Base-by-base conservation (phyloP, 2,797 vertebrate species). In the Luscinia luscinia region DNA sequence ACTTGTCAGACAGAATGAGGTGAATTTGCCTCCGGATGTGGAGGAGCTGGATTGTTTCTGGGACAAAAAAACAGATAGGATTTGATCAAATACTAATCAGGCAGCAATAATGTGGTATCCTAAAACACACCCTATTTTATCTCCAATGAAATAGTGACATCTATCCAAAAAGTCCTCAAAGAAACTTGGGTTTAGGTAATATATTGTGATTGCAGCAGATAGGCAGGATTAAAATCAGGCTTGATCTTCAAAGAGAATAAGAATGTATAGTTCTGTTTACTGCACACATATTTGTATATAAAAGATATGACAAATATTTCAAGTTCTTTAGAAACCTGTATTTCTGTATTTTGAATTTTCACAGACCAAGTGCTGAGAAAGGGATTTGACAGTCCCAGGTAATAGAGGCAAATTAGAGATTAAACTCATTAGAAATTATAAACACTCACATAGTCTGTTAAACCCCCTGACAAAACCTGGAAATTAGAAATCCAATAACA, bases 401-500 rank as follows among this genome's bases (percentile, higher is more conserved):
- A 95, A 96, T 2, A 62, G 89, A 90, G 62, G 52, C 69, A 94
- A 94, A 87, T 89, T 90, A 94, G 78, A 74, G 94, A 96, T 92
- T 90, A 93, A 89, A 90, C 90, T 91, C 94, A 92, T 92, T 87
- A 89, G 93, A 96, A 96, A 95, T 95, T 95, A 93, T 79, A 84
- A 97, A 82, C 92, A 94, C 89, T 87, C 81, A 77, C 86, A 55
- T 32, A 84, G 85, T 79, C 94, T 28, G 74, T 49, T 81, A 91
- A 95, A 81, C 79, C 94, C 93, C 93, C 85, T 86, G 94, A 94
- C 95, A 68, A 90, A 96, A 96, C 95, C 96, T 94, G 95, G 93
- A 96, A 97, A 98, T 97, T 73, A 96, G 96, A 97, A 97, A 97
- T 97, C 95, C 96, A 96, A 97, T 95, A 80, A 59, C 77, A 54